These are phyloP conservation scores for Hyles euphorbiae DNA, from an alignment of 1,140 invertebrate species.

Conservation along the genomic window DNA sequence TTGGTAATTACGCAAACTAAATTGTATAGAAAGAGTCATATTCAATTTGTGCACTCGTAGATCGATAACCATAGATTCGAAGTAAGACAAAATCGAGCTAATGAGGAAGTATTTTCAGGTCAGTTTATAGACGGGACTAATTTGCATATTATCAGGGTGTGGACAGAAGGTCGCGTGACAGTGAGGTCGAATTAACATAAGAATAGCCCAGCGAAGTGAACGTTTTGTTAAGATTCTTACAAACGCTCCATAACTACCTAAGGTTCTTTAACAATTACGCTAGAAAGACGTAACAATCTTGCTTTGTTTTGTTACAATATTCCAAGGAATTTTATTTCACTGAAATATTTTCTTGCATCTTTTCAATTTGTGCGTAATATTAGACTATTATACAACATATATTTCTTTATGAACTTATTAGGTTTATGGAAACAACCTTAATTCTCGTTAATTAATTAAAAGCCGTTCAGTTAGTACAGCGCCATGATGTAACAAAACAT, in stretches of 20 bases:
- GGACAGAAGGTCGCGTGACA: constrained; percentile 64
- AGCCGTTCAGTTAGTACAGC: too few species aligned
- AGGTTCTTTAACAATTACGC: constrained; percentile 31
- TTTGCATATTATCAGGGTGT: constrained; percentile 67
- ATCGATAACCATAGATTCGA: constrained; percentile 2
- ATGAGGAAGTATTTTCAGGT: constrained; percentile 62
- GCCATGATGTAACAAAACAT: too few species aligned
- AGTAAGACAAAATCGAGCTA: constrained; percentile 27
- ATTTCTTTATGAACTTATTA: too few species aligned
- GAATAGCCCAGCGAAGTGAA: constrained; percentile 59
- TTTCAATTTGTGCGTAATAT: too few species aligned
- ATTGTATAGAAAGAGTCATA: not conserved
- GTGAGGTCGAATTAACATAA: constrained; percentile 59
- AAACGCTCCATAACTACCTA: constrained; percentile 32
- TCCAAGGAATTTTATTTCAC: too few species aligned
- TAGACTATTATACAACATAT: too few species aligned
- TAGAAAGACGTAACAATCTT: constrained; percentile 6
- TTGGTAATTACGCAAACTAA: not conserved
- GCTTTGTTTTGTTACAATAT: too few species aligned
- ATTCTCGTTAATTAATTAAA: too few species aligned
- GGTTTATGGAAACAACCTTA: too few species aligned
- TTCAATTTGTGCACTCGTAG: not conserved
- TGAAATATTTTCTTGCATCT: too few species aligned
- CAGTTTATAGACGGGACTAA: constrained; percentile 49
- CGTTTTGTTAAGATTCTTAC: constrained; percentile 45